A percentile compares a stretch with the other conserved stretches of the same genome.
Evolutionary conservation across 2,113 vertebrate genomes (phyloP).

Genomic region (Actenoides hombroni): DNA sequence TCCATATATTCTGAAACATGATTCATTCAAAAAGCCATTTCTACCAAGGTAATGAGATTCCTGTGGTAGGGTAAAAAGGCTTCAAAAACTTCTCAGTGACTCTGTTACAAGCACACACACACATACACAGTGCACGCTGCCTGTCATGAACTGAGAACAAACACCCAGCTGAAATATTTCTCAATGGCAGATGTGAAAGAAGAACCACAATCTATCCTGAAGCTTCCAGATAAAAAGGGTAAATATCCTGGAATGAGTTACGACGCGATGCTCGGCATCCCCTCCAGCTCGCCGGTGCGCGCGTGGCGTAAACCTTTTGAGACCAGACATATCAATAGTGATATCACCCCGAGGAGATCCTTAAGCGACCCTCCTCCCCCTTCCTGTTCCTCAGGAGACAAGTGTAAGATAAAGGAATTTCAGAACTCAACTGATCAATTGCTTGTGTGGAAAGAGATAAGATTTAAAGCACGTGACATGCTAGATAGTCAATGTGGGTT

Average conservation of each 20-base stretch:
- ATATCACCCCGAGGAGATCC: neutral
- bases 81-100: neutral
- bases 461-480: slow-evolving; percentile 39
- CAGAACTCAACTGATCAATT: slow-evolving; percentile 45
- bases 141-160: neutral
- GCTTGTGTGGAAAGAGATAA: slow-evolving; percentile 45
- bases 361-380: neutral
- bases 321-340: neutral
- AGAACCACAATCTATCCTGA: neutral
- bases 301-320: neutral
- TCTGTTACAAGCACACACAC: neutral
- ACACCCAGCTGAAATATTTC: neutral
- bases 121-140: neutral
- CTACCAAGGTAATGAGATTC: neutral
- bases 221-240: neutral
- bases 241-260: neutral
- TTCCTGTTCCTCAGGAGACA: slow-evolving; percentile 3
- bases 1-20: neutral
- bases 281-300: neutral
- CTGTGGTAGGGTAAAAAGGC: neutral
- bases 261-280: neutral
- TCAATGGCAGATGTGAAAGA: neutral
- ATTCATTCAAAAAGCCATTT: neutral
- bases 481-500: slow-evolving; percentile 54
- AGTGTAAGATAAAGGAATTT: slow-evolving; percentile 35